Percentiles rank a stretch among this genome's conserved stretches.
phyloP scores from a whole-genome alignment of 1,140 invertebrate species.

The Samia ricini region DNA sequence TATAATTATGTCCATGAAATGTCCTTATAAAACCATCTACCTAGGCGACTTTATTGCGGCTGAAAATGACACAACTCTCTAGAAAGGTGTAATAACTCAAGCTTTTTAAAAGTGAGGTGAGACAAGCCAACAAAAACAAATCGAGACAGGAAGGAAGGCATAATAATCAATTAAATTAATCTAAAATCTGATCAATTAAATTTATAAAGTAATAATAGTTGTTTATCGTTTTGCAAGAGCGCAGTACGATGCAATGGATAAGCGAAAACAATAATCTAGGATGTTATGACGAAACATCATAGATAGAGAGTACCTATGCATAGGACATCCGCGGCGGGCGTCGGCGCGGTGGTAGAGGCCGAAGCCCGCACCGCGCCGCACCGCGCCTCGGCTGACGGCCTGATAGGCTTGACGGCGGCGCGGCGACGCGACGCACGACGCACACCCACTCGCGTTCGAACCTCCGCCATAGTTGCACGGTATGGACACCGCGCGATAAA shows the following conservation, averaged over 20 bases:
- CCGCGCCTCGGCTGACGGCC: neutral
- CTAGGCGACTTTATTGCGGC: too few species aligned
- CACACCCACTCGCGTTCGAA: slow-evolving; percentile 45
- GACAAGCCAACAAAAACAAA: too few species aligned
- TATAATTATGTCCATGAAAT: too few species aligned
- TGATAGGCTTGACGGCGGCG: slow-evolving; percentile 1
- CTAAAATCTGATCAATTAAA: too few species aligned
- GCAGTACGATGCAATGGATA: neutral
- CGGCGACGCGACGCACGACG: slow-evolving; percentile 22
- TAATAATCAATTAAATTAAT: too few species aligned
- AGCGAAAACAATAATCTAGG: neutral
- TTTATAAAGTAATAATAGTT: neutral
- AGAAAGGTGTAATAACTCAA: too few species aligned
- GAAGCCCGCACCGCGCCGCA: neutral
- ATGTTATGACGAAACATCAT: neutral
- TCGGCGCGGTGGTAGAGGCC: neutral
- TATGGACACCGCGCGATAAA: slow-evolving; percentile 41
- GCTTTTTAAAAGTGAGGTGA: too few species aligned
- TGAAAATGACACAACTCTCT: too few species aligned
- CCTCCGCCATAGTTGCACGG: slow-evolving; percentile 39
- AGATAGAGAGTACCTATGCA: neutral
- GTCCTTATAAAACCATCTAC: too few species aligned
- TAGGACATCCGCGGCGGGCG: neutral
- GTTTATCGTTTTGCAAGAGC: neutral
- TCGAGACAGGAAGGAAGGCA: too few species aligned